Evolutionary conservation across 23 tunicate genomes (phyloP).

Genomic region (Trididemnum miniatum): DNA sequence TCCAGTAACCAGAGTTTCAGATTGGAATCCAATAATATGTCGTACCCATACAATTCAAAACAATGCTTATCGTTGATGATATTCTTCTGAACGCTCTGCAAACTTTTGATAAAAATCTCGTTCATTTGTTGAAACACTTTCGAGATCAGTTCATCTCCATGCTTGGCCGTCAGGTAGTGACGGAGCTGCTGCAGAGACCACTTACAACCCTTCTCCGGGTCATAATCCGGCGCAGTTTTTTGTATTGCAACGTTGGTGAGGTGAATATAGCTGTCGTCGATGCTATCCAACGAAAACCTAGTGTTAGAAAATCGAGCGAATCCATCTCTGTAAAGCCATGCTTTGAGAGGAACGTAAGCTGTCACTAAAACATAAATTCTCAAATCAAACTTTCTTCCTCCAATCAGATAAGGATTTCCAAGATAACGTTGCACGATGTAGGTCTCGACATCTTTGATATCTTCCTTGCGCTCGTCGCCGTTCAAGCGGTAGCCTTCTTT

Average conservation of each 20-base stretch:
- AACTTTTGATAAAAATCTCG: conserved; percentile 86
- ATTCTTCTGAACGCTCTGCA: conserved; percentile 91
- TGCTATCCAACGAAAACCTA: conserved; percentile 89
- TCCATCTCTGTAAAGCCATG: conserved; percentile 98
- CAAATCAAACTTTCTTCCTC: conserved; percentile 96
- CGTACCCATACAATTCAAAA: conserved; percentile 95
- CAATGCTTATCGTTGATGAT: conserved; percentile 98
- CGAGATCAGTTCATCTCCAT: conserved; percentile 66
- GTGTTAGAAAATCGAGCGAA: conserved; percentile 94
- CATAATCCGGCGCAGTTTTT: conserved; percentile 97
- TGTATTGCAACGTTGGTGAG: conserved; percentile 95
- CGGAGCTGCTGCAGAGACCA: conserved; percentile 92
- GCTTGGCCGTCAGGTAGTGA: conserved; percentile 82
- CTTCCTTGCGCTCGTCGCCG: conserved; percentile 78
- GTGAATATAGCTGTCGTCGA: conserved; percentile 95
- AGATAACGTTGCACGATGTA: conserved; percentile 95
- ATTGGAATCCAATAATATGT: conserved; percentile 79
- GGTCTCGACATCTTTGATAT: conserved; percentile 89
- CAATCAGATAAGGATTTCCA: conserved; percentile 87
- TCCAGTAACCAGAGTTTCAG: conserved; percentile 92
- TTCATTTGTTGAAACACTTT: conserved; percentile 82
- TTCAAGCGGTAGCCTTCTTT: conserved; percentile 82
- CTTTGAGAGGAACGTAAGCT: conserved; percentile 88
- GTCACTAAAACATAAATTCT: conserved; percentile 94
- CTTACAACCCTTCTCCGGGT: conserved; percentile 96